Evolutionary conservation across 2,113 vertebrate genomes (phyloP).

Genomic region (Fulica atra): DNA sequence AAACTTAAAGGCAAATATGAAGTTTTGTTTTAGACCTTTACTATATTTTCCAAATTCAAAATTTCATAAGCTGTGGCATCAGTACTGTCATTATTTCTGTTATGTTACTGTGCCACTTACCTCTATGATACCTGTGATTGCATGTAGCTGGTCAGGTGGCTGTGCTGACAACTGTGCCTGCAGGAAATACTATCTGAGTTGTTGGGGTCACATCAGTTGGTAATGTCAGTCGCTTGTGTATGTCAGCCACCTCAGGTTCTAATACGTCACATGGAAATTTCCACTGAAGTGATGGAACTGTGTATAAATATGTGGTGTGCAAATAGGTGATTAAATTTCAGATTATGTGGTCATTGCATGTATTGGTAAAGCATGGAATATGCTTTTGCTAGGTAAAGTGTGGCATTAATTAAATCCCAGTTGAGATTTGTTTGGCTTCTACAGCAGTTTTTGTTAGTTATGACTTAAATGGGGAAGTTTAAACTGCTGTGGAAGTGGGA

Average conservation of each 20-base stretch:
- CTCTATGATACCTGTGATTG: fast-evolving
- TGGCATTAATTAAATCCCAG: background rate
- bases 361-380: background rate
- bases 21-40: background rate
- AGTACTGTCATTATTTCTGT: background rate
- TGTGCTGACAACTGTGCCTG: background rate
- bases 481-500: background rate
- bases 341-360: background rate
- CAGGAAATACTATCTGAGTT: background rate
- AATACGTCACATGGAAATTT: background rate
- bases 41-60: background rate
- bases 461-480: background rate
- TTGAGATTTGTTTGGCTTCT: background rate
- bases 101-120: background rate
- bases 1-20: background rate
- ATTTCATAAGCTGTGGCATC: background rate
- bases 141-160: background rate
- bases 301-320: background rate
- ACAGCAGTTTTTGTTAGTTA: background rate
- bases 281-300: background rate
- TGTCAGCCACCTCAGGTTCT: background rate
- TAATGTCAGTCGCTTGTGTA: fast-evolving
- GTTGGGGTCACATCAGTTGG: background rate
- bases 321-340: background rate
- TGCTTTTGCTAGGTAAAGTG: background rate